These are phyloP conservation scores for Ophion costatus DNA, from an alignment of 2,888 invertebrate species.

Conservation along the genomic window DNA sequence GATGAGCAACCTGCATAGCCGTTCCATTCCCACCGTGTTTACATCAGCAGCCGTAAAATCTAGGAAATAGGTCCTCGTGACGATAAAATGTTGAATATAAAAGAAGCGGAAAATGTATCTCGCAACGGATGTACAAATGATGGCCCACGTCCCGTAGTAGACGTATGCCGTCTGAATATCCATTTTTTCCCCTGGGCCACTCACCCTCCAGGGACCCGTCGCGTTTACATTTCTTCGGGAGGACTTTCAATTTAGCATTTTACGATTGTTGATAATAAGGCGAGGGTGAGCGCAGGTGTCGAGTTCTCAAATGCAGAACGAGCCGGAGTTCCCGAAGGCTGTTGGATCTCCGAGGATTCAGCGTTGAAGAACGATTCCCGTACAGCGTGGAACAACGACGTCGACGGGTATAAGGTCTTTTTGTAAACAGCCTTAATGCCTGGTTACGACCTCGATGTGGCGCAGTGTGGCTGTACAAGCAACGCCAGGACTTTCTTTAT, in stretches of 20 bases:
- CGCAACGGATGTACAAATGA: constrained; percentile 38
- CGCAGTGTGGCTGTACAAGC: constrained; percentile 55
- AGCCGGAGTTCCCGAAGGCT: constrained; percentile 49
- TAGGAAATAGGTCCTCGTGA: neutral
- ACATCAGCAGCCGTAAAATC: constrained; percentile 12
- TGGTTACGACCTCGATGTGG: constrained; percentile 80
- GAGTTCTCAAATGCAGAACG: constrained; percentile 66
- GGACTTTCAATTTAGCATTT: constrained; percentile 83
- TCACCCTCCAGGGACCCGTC: constrained; percentile 64
- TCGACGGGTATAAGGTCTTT: constrained; percentile 76
- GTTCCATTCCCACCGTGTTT: neutral
- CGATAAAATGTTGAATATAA: constrained; percentile 36
- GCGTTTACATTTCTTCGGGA: constrained; percentile 70
- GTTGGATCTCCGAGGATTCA: constrained; percentile 64
- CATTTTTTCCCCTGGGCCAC: constrained; percentile 9
- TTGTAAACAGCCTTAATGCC: constrained; percentile 83
- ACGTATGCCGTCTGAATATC: constrained; percentile 16
- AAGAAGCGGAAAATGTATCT: constrained; percentile 16
- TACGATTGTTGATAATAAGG: constrained; percentile 84
- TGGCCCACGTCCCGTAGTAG: constrained; percentile 16
- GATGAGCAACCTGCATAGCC: neutral
- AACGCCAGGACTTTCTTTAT: constrained; percentile 79
- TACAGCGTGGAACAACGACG: constrained; percentile 69
- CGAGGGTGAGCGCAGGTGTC: constrained; percentile 81
- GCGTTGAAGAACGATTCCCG: constrained; percentile 71